Base-by-base conservation (phyloP, 53 echinoderm and acorn worm genomes). In the Zoroaster sp. region DNA sequence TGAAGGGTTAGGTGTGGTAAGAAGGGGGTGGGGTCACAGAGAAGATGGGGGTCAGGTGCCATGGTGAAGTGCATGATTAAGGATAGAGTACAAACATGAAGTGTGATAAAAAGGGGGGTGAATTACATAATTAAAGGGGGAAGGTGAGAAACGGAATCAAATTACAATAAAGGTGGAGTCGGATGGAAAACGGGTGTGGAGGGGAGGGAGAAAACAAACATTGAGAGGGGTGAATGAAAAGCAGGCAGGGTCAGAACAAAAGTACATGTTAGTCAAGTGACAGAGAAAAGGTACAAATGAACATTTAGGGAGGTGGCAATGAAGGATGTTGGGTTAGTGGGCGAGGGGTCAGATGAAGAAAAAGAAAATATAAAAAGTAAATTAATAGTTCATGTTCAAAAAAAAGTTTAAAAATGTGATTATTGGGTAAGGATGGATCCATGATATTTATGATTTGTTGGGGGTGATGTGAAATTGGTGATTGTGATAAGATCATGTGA, bases 331-430 rank as follows among this genome's bases (percentile, higher is more conserved):
- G 36, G 5, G 36, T 77, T 77, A 21, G 33, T 34, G 78, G 47
- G 42, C 52, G n/a, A 75, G 35, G 52, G 53, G 74, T 68, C 74
- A 63, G 75, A 37, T 37, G 31, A 51, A 35, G 52, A 38, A 44
- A 52, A 53, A 75, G 88, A 47, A 88, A 73, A 88, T 53, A 18
- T 35, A 45, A 66, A 75, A 2, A 74, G 54, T 53, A 35, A 87
- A 76, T 32, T 46, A 17, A 76, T 32, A 76, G 30, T 32, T 76
- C 44, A 44, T n/a, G 73, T 46, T 49, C 8, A 76, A 46, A 49
- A 32, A 28, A 34, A 25, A 34, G 40, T 17, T 76, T 46, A 76
- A 40, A 46, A 76, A 46, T 76, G 76, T 49, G 40, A 32, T 25
- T 28, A 28, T 59, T 44, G 0, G 7, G 20, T 55, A 20, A 0